Evolutionary conservation across 2,113 vertebrate genomes (phyloP).

Genomic region (Lophura nycthemera): DNA sequence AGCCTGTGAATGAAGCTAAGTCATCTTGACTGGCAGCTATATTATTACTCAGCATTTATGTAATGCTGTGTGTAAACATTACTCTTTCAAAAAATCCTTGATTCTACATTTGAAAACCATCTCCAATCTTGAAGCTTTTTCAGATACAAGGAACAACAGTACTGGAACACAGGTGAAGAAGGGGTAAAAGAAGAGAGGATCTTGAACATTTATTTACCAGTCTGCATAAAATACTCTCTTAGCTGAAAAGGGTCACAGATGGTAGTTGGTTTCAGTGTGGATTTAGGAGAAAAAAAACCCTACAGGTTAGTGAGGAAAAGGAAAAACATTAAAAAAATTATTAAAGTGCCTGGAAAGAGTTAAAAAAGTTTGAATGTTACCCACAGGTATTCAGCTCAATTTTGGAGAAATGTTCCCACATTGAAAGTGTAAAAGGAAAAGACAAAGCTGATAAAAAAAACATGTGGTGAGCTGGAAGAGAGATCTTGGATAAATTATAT

Average conservation of each 20-base stretch:
- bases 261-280: not conserved
- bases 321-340: not conserved
- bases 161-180: not conserved
- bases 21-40: conserved; percentile 32
- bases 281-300: not conserved
- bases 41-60: conserved; percentile 14
- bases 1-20: not conserved
- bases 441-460: not conserved
- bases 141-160: not conserved
- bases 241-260: not conserved
- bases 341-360: not conserved
- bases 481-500: not conserved
- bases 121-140: not conserved
- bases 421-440: not conserved
- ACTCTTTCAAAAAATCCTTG: not conserved
- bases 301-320: not conserved
- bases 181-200: not conserved
- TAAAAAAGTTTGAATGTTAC: not conserved
- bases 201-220: fast-evolving
- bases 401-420: not conserved
- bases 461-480: not conserved
- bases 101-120: not conserved
- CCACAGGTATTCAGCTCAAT: not conserved
- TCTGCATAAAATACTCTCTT: not conserved
- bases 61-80: not conserved